Evolutionary conservation across 2,797 vertebrate genomes (phyloP).

Genomic region (Hydrophis major): DNA sequence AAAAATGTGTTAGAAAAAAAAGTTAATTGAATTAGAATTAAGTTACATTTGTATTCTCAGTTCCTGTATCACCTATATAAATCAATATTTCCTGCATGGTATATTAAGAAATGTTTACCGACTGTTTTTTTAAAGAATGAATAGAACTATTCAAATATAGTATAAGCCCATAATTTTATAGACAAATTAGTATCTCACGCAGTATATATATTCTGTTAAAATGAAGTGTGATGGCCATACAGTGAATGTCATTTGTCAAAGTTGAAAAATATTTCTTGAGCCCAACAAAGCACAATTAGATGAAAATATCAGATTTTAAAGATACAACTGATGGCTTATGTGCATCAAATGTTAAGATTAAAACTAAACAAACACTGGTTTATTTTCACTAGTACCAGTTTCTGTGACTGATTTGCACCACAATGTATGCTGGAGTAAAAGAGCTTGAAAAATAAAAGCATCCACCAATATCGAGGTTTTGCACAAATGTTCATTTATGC

Average conservation of each 20-base stretch:
- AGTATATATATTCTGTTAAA: background rate
- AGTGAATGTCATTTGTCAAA: background rate
- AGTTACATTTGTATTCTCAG: background rate
- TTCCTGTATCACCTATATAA: background rate
- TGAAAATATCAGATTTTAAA: background rate
- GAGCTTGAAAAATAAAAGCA: background rate
- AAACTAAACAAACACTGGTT: background rate
- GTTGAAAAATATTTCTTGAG: background rate
- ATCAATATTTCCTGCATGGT: background rate
- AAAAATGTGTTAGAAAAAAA: slow-evolving; percentile 20
- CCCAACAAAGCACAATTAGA: background rate
- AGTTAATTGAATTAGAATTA: slow-evolving; percentile 11
- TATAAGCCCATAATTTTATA: background rate
- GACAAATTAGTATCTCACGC: background rate
- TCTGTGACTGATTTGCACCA: background rate
- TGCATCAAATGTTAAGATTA: background rate
- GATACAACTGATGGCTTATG: background rate
- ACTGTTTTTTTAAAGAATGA: rapidly evolving
- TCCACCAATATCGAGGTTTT: background rate
- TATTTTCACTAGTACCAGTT: background rate
- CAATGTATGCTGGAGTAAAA: background rate
- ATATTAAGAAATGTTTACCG: rapidly evolving
- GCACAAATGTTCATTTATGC: background rate
- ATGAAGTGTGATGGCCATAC: rapidly evolving
- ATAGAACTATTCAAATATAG: background rate